Percentiles rank a stretch among this genome's conserved stretches.
Evolutionary conservation across 2,113 vertebrate genomes (phyloP).

Genomic region (Coregonus clupeaformis): DNA sequence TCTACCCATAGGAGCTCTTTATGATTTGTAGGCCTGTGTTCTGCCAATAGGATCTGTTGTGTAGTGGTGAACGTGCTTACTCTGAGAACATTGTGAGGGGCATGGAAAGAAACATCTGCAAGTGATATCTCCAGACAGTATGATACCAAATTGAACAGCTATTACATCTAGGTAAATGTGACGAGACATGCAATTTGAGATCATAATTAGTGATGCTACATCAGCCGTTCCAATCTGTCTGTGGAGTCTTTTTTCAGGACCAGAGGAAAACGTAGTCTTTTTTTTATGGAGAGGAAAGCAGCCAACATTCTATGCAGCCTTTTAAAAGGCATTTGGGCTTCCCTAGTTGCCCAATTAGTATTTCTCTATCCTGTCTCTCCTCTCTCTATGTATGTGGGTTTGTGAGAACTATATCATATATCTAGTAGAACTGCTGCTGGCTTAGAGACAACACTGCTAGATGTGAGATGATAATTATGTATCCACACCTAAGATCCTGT

Average conservation of each 20-base stretch:
- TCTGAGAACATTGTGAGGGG: background rate
- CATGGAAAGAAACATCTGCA: conserved; percentile 3
- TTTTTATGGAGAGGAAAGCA: conserved; percentile 41
- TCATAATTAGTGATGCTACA: conserved; percentile 29
- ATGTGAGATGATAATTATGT: conserved; percentile 32
- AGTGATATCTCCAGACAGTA: conserved; percentile 12
- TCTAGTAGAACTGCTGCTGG: conserved; percentile 45
- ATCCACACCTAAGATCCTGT: background rate
- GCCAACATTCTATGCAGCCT: conserved; percentile 51
- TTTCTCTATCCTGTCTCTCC: conserved; percentile 45
- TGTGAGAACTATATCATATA: conserved; percentile 31
- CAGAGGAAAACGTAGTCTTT: conserved; percentile 49
- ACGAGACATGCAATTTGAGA: conserved; percentile 14
- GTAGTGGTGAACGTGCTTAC: no score
- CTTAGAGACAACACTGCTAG: conserved; percentile 31
- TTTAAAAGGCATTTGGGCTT: conserved; percentile 70
- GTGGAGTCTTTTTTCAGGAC: conserved; percentile 12
- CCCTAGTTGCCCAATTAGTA: conserved; percentile 76
- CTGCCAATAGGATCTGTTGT: conserved; percentile 21
- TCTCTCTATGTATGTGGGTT: conserved; percentile 26
- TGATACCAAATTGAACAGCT: conserved; percentile 2
- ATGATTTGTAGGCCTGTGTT: conserved; percentile 30
- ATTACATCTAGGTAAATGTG: conserved; percentile 36
- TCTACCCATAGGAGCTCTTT: background rate
- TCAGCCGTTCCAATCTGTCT: no score